Percentiles rank a stretch among this genome's conserved stretches.
phyloP scores from a whole-genome alignment of 2,797 vertebrate genomes.

The Bradypodion ventrale region DNA sequence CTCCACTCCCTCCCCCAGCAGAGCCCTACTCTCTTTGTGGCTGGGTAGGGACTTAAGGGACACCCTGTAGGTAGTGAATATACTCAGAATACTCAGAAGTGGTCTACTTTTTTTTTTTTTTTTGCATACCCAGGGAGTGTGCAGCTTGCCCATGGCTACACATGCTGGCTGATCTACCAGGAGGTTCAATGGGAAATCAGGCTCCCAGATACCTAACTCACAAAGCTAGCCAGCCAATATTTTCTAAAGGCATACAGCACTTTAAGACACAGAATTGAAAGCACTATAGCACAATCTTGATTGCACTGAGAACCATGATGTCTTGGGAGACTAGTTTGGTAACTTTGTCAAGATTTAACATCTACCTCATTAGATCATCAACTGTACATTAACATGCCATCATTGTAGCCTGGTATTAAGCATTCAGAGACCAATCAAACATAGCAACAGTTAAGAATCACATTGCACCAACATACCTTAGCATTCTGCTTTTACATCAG shows the following conservation, averaged over 20 bases:
- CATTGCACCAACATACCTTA: not conserved
- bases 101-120: no score
- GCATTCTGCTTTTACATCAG: not conserved
- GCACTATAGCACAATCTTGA: not conserved
- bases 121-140: no score
- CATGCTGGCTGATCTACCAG: no score
- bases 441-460: not conserved
- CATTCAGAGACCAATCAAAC: not conserved
- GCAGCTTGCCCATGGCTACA: no score
- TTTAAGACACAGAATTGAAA: not conserved
- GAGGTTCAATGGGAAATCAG: no score
- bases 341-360: not conserved
- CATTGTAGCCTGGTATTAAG: not conserved
- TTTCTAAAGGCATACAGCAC: not conserved
- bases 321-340: conserved; percentile 15
- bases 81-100: no score
- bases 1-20: no score
- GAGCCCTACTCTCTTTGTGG: no score
- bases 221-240: no score
- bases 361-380: not conserved
- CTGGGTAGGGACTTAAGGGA: no score
- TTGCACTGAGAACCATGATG: not conserved
- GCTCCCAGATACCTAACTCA: no score
- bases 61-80: no score
- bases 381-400: not conserved